A percentile compares a stretch with the other conserved stretches of the same genome.
These are phyloP conservation scores for Noctua fimbriata DNA, from an alignment of 2,888 invertebrate species.

Conservation along the genomic window DNA sequence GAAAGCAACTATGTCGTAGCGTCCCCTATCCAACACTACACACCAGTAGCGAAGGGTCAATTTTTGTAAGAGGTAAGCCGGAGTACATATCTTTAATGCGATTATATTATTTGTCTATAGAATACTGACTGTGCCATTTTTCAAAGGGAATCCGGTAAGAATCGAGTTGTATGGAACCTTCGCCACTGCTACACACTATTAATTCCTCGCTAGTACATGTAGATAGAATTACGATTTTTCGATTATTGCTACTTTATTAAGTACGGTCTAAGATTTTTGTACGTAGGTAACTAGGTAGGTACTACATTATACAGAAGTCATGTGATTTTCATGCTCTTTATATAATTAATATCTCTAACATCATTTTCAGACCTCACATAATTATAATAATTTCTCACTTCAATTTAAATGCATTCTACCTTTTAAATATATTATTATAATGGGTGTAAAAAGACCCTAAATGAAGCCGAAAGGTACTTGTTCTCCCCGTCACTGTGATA, in stretches of 20 bases:
- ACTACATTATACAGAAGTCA: conserved; percentile 4
- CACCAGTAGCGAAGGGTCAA: too few relatives aligned
- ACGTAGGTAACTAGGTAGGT: neutral
- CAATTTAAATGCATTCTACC: conserved; percentile 41
- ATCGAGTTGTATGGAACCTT: too few relatives aligned
- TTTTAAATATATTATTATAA: conserved; percentile 12
- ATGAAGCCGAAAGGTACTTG: too few relatives aligned
- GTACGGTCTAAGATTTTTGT: neutral
- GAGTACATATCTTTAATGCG: too few relatives aligned
- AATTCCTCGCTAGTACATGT: neutral
- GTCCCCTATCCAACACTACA: neutral
- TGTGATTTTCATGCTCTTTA: neutral
- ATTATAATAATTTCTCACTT: conserved; percentile 13
- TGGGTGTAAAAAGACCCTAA: neutral
- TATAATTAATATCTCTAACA: conserved; percentile 6
- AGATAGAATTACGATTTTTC: neutral
- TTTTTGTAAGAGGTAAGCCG: too few relatives aligned
- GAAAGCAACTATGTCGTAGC: neutral
- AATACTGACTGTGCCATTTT: too few relatives aligned
- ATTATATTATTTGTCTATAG: too few relatives aligned
- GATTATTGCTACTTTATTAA: neutral
- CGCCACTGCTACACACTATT: neutral
- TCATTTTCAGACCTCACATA: conserved; percentile 21
- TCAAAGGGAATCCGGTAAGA: too few relatives aligned
- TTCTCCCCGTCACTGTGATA: too few relatives aligned